Evolutionary conservation across 2,888 invertebrate species (phyloP), one percentile per base, ranked within the genome.

Genomic region (Agrotis segetum): DNA sequence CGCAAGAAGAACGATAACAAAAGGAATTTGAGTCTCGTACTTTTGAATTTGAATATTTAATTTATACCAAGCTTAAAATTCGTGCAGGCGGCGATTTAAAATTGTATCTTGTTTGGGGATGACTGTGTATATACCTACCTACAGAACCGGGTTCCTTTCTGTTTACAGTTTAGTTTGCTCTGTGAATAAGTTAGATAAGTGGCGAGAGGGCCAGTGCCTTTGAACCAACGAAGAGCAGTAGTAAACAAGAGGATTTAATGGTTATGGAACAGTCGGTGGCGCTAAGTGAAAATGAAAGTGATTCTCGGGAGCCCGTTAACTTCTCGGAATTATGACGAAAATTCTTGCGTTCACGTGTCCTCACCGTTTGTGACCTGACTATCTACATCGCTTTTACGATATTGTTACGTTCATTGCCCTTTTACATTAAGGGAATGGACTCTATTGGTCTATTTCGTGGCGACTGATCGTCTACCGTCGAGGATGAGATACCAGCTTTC

Each of bases 241-340:
- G 91, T 94, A 93, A 94, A 94, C 92, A 92, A 91, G 88, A 85
- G 89, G 89, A 92, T 92, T 92, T 94, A 94, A 95, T 92, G 92
- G 91, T 92, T 92, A 93, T 92, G 89, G 88, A 90, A 90, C 89
- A 90, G 92, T 93, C 90, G 88, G 91, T 90, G 89, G 91, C 87
- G 89, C 90, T 93, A 92, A 93, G 94, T 94, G 94, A 94, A 94
- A 94, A 93, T 92, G 92, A 93, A 94, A 94, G 92, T 92, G 90
- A 92, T 92, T 93, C 92, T 88, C 90, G 81, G 74, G 92, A 89
- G 92, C 77, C 90, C 87, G 90, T 91, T 92, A 91, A 89, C 91
- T 91, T 84, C 83, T 77, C 86, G 83, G 88, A 90, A 92, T 92
- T 92, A 92, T 90, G 90, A 91, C 88, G 88, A 87, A 90, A 88